Evolutionary conservation across 2,113 vertebrate genomes (phyloP), one percentile per base, ranked within the genome.

Genomic region (Mirza zaza): DNA sequence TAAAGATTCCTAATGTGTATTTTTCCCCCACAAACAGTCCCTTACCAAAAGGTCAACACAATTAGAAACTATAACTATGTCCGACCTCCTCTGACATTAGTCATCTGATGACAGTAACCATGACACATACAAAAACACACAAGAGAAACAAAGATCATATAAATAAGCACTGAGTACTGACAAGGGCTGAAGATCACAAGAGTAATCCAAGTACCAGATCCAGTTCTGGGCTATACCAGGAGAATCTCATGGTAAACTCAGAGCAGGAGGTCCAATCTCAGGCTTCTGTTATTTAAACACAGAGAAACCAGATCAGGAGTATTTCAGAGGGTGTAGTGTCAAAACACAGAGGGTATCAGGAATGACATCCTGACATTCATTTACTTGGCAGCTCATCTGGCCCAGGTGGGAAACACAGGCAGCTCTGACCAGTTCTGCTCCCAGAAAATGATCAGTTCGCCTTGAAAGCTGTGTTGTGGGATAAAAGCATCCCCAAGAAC

Each of bases 51-150:
- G 20, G 32, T 20, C 68, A 94, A 85, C 65, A 88, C 0, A 13
- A 90, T 91, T 79, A 96, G 67, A 96, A 76, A 42, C 42, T 83
- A 2, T 52, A 70, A 84, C 52, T 73, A 17, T 67, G 65, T 45
- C 83, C 92, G 85, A 93, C 48, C 52, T 77, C 48, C 83, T 93
- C 52, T 76, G 52, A 89, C 63, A 87, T 55, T 48, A 91, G 71
- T 91, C 61, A 94, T 93, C 52, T 97, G 71, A 85, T 81, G 36
- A 83, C n/a, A 21, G 14, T 82, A 61, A 92, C 80, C 42, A 61
- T 55, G n/a, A 84, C 75, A 92, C n/a, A 90, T 25, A 85, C 13
- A 73, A 85, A 88, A 89, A 93, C 45, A 94, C 5, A 57, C 32
- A 83, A 39, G 0, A 90, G 45, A 90, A 84, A 91, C 12, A 18